Evolutionary conservation across 2,113 vertebrate genomes (phyloP).

Genomic region (Pterocles burchelli): DNA sequence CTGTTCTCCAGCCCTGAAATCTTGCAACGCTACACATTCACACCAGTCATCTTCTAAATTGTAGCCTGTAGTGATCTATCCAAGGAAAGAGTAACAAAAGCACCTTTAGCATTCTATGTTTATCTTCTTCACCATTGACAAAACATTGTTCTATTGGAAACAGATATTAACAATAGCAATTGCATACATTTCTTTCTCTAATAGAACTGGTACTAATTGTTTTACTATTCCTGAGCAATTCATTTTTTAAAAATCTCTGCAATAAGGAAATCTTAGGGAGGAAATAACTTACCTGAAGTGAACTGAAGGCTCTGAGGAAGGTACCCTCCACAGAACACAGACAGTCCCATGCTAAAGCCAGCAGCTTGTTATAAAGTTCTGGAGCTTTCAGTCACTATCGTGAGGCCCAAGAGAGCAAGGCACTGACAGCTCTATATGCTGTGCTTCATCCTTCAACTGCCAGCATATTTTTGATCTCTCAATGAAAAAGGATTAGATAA

Average conservation of each 20-base stretch:
- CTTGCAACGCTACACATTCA: slow-evolving; percentile 92
- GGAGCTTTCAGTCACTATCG: neutral
- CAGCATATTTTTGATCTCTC: slow-evolving; percentile 38
- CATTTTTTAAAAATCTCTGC: neutral
- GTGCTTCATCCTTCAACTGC: slow-evolving; percentile 15
- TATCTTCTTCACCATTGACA: neutral
- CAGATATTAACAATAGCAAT: neutral
- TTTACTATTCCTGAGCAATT: neutral
- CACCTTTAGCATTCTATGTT: neutral
- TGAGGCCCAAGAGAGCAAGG: neutral
- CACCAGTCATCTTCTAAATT: slow-evolving; percentile 98
- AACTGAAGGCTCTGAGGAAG: neutral
- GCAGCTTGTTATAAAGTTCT: neutral
- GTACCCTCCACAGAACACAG: neutral
- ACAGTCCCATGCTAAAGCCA: neutral
- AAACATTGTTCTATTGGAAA: neutral
- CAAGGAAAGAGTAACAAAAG: neutral
- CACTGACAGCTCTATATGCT: neutral
- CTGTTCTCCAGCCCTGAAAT: slow-evolving; percentile 93
- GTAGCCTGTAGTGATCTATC: slow-evolving; percentile 96
- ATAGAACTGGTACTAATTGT: neutral
- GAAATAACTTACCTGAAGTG: neutral
- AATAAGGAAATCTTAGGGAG: neutral
- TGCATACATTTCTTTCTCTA: neutral
- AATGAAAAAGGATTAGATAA: slow-evolving; percentile 45